Evolutionary conservation across 1,140 invertebrate genomes (phyloP), one percentile per base, ranked within the genome.

Genomic region (Caenorhabditis briggsae): DNA sequence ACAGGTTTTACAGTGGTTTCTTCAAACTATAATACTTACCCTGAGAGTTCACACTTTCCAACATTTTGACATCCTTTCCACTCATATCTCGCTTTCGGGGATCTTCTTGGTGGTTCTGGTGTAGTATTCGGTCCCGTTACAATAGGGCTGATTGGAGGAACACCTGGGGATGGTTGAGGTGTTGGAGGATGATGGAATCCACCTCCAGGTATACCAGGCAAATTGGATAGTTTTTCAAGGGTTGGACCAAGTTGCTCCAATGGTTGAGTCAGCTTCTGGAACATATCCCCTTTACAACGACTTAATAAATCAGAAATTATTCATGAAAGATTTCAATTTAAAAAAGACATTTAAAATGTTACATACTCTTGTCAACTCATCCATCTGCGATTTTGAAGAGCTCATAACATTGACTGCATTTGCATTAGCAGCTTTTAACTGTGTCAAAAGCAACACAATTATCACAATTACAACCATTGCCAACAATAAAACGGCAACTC

Each of bases 381-480:
- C 70, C 70, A 78, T 50, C 23, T 78, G 70, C 1, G n/a, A 23
- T 78, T 50, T 78, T 12, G 70, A 78, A 50, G 43, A 50, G 23
- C 46, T 78, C 46, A 50, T 50, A 20, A 50, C 43, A 50, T 23
- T 50, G 2, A 23, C 46, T 11, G 70, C 70, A 78, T 78, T 78
- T 78, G 70, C 43, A 78, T 78, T 78, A 0, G 70, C 70, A 14
- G 70, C 46, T 53, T 53, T 78, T n/a, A 78, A 25, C n/a, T 78
- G 70, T 53, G 70, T 50, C 5, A 78, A 23, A 23, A 78, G 46
- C 2, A 78, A n/a, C 1, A 78, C 70, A 78, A 78, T 50, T 11
- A 78, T 41, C 20, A 78, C 70, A 78, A 50, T 78, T 8, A 78
- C 70, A 78, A 74, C 46, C 70, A 78, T 78, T 78, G 70, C 43